These are phyloP conservation scores for Rhogogaster chlorosoma DNA, from an alignment of 2,888 invertebrate species.

Conservation along the genomic window DNA sequence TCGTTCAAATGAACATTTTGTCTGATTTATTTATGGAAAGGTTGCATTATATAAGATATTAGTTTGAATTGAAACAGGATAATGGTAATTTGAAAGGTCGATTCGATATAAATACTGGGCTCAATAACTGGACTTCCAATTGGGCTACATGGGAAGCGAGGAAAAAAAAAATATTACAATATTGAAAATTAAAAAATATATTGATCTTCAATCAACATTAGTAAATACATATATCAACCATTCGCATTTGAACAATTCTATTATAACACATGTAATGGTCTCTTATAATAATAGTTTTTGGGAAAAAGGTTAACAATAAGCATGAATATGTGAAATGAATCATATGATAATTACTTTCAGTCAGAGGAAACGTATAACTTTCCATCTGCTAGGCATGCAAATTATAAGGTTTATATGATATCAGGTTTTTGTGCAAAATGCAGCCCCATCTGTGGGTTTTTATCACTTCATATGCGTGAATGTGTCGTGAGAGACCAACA, in stretches of 20 bases:
- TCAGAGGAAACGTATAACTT: neutral
- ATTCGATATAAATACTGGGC: neutral
- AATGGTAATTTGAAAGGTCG: neutral
- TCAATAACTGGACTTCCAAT: neutral
- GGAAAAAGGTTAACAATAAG: too few relatives aligned
- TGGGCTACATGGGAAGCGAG: neutral
- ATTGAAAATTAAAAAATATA: neutral
- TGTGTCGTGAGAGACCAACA: neutral
- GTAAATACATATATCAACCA: neutral
- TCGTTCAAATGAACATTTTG: neutral
- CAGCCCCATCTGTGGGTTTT: neutral
- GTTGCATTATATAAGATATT: neutral
- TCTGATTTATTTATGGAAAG: neutral
- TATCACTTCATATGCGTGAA: slow-evolving; percentile 13
- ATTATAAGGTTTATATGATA: neutral
- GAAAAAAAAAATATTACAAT: neutral
- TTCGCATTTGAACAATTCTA: neutral
- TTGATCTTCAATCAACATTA: neutral
- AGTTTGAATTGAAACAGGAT: neutral
- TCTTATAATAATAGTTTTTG: too few relatives aligned
- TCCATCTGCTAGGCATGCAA: neutral
- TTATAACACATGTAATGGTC: too few relatives aligned
- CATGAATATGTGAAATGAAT: neutral
- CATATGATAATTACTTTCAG: neutral
- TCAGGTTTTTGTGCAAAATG: neutral